Conservation (phyloP, 1,140 invertebrate species). For the Cydia strobilella region DNA sequence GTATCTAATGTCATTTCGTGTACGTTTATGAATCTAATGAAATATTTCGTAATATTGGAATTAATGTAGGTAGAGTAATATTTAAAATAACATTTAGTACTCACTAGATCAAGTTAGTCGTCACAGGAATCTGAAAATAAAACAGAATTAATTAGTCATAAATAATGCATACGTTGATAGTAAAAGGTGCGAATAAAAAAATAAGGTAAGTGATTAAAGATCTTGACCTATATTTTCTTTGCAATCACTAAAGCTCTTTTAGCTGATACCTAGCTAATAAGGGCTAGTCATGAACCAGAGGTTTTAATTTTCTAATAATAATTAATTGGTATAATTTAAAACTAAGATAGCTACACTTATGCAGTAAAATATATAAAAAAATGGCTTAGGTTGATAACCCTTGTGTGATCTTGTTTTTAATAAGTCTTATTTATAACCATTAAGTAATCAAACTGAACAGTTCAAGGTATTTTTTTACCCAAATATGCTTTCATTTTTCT, state of each 20-base stretch:
- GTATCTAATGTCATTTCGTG: slow-evolving; percentile 21
- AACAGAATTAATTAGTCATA: neutral
- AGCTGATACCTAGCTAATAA: no score
- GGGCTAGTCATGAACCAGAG: no score
- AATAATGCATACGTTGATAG: neutral
- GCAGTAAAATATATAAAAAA: neutral
- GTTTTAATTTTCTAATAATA: no score
- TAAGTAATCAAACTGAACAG: neutral
- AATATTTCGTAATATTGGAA: slow-evolving; percentile 2
- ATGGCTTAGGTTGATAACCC: neutral
- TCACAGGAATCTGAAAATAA: slow-evolving; percentile 22
- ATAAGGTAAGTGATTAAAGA: no score
- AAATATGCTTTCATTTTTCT: neutral
- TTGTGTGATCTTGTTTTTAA: neutral
- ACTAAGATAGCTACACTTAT: no score
- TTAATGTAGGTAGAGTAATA: slow-evolving; percentile 2
- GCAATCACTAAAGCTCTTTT: no score
- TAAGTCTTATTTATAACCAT: neutral
- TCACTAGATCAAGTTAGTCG: neutral
- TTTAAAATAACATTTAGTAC: neutral
- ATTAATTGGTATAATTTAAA: no score
- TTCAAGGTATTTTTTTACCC: neutral
- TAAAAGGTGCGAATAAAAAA: no score
- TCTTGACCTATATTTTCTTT: no score
- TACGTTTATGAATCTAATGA: neutral